phyloP scores from a whole-genome alignment of 2,888 invertebrate species.

The Cephus runcator region DNA sequence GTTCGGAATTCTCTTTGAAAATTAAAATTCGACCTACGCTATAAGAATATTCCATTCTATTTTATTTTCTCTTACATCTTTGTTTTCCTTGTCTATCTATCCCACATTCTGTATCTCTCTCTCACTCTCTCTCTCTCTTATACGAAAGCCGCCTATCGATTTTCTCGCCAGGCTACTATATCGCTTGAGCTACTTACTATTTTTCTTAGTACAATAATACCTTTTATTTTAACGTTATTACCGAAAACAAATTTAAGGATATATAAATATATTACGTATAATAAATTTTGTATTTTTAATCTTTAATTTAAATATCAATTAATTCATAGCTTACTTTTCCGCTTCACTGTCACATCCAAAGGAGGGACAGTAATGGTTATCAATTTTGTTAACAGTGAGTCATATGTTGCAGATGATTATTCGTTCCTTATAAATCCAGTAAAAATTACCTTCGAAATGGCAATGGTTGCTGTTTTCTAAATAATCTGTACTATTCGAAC shows the following conservation, averaged over 20 bases:
- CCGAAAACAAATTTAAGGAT: not conserved
- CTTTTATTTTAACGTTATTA: not conserved
- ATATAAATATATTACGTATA: not conserved
- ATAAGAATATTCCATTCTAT: constrained; percentile 32
- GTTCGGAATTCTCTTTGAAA: constrained; percentile 40
- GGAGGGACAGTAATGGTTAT: too few species aligned
- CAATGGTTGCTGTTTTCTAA: too few species aligned
- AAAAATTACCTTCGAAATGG: too few species aligned
- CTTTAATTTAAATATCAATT: not conserved
- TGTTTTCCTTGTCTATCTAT: not conserved
- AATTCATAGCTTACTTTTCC: not conserved
- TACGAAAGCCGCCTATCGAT: not conserved
- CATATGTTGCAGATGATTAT: too few species aligned
- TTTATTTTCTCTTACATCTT: not conserved
- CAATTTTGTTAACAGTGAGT: too few species aligned
- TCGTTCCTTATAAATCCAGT: too few species aligned
- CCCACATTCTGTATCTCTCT: not conserved
- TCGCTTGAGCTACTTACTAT: not conserved
- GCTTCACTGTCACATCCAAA: not conserved
- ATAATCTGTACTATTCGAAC: too few species aligned
- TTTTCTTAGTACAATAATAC: not conserved
- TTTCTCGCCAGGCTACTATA: not conserved
- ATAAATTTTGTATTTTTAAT: not conserved
- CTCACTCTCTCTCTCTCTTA: not conserved
- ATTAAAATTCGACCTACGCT: constrained; percentile 40